Evolutionary conservation across 2,888 invertebrate species (phyloP), one percentile per base, ranked within the genome.

Genomic region (Lacanobia wlatinum): DNA sequence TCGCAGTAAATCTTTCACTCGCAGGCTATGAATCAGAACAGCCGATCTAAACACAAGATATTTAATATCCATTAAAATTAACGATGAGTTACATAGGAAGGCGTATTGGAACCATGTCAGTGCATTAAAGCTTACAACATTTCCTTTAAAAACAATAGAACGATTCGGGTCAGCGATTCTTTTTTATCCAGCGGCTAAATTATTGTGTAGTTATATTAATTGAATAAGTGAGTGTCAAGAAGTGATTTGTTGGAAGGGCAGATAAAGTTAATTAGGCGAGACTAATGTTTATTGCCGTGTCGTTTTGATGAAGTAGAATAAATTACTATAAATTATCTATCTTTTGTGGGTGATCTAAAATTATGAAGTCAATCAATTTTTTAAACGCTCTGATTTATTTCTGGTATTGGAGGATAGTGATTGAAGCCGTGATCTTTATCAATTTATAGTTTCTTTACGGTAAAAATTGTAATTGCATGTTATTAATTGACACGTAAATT

Each of bases 41-140:
- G n/a, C 53, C 34, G 21, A 68, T 75, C 74, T 72, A 77, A 75
- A 84, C 61, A 80, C 53, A 63, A 48, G 73, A 65, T 80, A 80
- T 74, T 81, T 73, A 70, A 83, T 73, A 80, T 48, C 76, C 81
- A 84, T 85, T 86, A 81, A 81, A 80, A 73, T 69, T 63, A 72
- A 82, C 79, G 83, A 79, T 73, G 74, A 80, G 62, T 75, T 75
- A 56, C 76, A 74, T 69, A 40, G 66, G 55, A 78, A 84, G 76
- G 76, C 69, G 66, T 69, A 78, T 76, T 70, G 75, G 21, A 86
- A 84, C 75, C 73, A 14, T 83, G 84, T 76, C 87, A 73, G 77
- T 81, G 70, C 83, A 87, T 88, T 89, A 86, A 87, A 82, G 53
- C 77, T 88, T 90, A 84, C 89, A 84, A 87, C 88, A 89, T 84